Base-by-base conservation (phyloP, 2,888 invertebrate species). In the Nomada ruficornis region DNA sequence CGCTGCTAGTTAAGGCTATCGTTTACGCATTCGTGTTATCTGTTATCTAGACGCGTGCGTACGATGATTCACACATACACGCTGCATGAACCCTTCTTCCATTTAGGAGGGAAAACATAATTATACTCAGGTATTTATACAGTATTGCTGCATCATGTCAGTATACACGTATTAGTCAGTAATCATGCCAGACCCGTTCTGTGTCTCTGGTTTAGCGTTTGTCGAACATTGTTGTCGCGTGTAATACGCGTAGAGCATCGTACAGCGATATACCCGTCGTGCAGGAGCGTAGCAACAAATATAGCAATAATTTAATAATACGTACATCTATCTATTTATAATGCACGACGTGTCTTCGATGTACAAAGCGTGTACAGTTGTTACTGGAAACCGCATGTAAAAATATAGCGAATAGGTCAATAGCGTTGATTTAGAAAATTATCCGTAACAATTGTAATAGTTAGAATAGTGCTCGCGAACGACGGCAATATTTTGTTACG, bases 71-170 rank as follows among this genome's bases (percentile, higher is more conserved):
- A 50, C 50, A 52, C 64, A 4, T 0, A 3, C 52, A 13, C 26
- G 11, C 52, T 52, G 13, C n/a, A 50, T 36, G 36, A 20, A 13
- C 15, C 18, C 65, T 74, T 59, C 52, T 55, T 69, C 44, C 23
- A 18, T 26, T 75, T 50, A 42, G 54, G 62, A 62, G 65, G 36
- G 50, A 71, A 60, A 63, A 63, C 50, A 50, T 55, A 44, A 63
- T 54, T 67, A 74, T 68, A 67, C 77, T 82, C 77, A 82, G 77
- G 77, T 77, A 82, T 71, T 70, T 73, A 29, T 15, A 83, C 82
- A 83, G 82, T 83, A 83, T 83, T 83, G 83, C 54, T 62, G 72
- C 72, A 54, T 71, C 50, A 54, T 20, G 68, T 68, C 10, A n/a
- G 71, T 59, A 59, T 71, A 67, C 15, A 29, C 26, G 20, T 73